Conservation (phyloP, 1,140 invertebrate genomes). For the Nasonia giraulti region DNA sequence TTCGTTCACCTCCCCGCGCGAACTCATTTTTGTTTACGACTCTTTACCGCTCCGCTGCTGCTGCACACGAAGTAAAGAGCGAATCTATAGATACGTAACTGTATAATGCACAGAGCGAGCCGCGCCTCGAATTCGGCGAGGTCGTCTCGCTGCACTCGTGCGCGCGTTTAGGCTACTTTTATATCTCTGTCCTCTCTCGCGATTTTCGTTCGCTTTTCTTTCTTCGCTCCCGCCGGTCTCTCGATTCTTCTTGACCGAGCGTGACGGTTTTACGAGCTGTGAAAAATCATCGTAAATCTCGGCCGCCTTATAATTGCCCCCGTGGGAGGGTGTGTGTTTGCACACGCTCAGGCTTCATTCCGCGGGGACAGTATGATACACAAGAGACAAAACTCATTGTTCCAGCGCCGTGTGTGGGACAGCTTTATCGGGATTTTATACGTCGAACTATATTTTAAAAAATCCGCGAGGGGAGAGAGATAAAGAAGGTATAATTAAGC, state of each 20-base stretch:
- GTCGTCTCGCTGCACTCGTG: background rate
- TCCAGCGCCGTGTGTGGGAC: too few species aligned
- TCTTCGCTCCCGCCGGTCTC: background rate
- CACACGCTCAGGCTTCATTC: background rate
- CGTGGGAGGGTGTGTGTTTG: background rate
- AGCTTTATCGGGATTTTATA: too few species aligned
- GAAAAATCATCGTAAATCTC: constrained; percentile 36
- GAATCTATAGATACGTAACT: background rate
- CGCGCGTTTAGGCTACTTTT: background rate
- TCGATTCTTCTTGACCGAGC: constrained; percentile 20
- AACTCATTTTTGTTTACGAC: background rate
- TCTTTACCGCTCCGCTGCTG: too few species aligned
- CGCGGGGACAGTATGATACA: background rate
- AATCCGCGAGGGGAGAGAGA: background rate
- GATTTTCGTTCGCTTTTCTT: background rate
- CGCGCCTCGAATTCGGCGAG: background rate
- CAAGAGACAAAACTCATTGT: too few species aligned
- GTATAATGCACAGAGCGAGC: background rate
- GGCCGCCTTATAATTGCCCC: background rate
- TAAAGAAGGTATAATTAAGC: background rate
- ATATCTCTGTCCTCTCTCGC: background rate
- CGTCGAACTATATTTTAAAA: background rate
- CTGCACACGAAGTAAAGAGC: background rate
- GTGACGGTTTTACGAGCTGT: constrained; percentile 32
- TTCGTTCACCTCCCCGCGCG: background rate